Evolutionary conservation across 2,888 invertebrate species (phyloP).

Genomic region (Onchidella celtica): DNA sequence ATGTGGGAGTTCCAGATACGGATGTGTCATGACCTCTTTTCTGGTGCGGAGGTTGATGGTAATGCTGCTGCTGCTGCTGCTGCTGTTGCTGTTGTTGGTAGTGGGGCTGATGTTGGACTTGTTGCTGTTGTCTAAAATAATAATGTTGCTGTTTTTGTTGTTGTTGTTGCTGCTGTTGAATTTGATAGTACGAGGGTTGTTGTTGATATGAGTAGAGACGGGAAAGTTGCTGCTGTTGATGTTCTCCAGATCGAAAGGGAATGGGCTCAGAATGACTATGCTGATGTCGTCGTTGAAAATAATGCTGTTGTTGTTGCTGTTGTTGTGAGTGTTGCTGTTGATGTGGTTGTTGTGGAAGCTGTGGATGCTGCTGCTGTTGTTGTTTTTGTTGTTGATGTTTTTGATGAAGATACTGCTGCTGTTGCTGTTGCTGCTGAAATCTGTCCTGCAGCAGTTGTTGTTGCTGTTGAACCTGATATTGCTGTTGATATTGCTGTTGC

Average conservation of each 20-base stretch:
- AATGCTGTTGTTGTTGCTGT: not conserved
- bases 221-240: conserved; percentile 29
- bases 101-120: not conserved
- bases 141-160: conserved; percentile 27
- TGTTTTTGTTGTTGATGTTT: conserved; percentile 13
- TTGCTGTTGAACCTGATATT: conserved; percentile 56
- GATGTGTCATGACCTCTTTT: conserved; percentile 17
- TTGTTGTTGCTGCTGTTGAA: conserved; percentile 38
- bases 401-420: conserved; percentile 17
- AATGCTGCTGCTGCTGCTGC: conserved; percentile 35
- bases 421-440: not conserved
- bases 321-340: conserved; percentile 9
- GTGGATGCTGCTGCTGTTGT: conserved; percentile 35
- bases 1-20: not conserved
- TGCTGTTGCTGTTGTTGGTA: conserved; percentile 42
- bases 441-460: conserved; percentile 33
- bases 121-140: conserved; percentile 8
- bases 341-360: conserved; percentile 1
- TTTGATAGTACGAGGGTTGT: not conserved
- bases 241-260: not conserved
- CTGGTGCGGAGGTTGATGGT: conserved; percentile 36
- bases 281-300: not conserved
- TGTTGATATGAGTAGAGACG: conserved; percentile 21
- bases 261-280: no score
- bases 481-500: conserved; percentile 54